Base-by-base conservation (phyloP, 2,113 vertebrate genomes). In the Setophaga coronata region DNA sequence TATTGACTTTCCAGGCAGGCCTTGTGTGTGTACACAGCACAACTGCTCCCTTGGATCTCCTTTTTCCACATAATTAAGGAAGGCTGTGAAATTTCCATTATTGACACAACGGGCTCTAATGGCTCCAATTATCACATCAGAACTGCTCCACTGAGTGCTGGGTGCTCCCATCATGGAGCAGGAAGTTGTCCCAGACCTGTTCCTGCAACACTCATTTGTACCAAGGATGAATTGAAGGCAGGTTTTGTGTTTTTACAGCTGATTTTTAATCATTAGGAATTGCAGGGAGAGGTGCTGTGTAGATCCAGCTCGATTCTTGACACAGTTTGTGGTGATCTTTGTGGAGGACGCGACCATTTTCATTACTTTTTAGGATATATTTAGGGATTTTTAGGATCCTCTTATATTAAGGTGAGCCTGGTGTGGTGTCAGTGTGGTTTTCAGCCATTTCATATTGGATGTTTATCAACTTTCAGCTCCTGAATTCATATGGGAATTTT, bases 41-140 rank as follows among this genome's bases (percentile, higher is more conserved):
- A 80, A 88, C 50, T 54, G 62, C 79, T 95, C 70, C 92, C 87
- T 29, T 43, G 71, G 79, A 96, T 64, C 84, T 54, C 58, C 66
- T 86, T 62, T 56, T 76, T 1, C 40, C 66, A 13, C 4, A 17
- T 83, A 91, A 95, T 94, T 91, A 88, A 24, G 78, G 74, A 43
- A 95, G 57, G 66, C 28, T 62, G 64, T 57, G 67, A 77, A 74
- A 88, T 33, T 82, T 62, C 70, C 34, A 13, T 83, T 95, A 81
- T 70, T 93, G 93, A 83, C 76, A 74, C 31, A 73, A 56, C 9
- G 12, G 3, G 21, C 62, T 77, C 1, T 81, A 81, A 92, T 24
- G 54, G 56, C 64, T 74, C 56, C 90, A 74, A 76, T 94, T 74
- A 70, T 5, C 71, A 23, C 16, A 9, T 60, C 85, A 40, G 10